Conservation (phyloP, 23 tunicate species). For the Phallusia fumigata region DNA sequence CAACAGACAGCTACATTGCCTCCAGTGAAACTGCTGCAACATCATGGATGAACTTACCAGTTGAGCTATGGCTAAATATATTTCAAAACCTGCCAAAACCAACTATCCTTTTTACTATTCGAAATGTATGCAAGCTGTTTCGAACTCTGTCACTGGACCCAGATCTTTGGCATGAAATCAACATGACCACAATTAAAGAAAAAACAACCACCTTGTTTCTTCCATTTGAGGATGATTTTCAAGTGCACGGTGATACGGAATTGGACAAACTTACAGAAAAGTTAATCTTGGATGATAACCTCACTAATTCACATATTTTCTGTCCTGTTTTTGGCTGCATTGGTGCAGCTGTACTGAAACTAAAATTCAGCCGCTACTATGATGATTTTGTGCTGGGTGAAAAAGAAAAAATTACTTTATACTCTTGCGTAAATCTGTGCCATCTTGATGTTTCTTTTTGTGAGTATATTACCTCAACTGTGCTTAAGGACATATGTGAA, state of each 20-base stretch:
- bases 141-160: conserved; percentile 1
- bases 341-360: neutral
- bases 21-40: neutral
- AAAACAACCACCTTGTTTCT: neutral
- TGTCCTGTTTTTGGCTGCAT: neutral
- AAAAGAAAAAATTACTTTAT: neutral
- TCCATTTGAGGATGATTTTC: neutral
- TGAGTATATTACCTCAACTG: neutral
- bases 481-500: conserved; percentile 1
- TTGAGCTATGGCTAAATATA: neutral
- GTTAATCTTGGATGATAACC: neutral
- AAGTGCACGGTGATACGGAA: neutral
- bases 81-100: conserved; percentile 7
- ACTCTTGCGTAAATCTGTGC: neutral
- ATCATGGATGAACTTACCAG: neutral
- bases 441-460: conserved; percentile 3
- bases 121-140: conserved; percentile 2
- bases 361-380: conserved; percentile 1
- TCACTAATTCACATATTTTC: neutral
- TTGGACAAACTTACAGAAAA: neutral
- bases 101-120: neutral
- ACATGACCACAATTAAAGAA: neutral
- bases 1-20: neutral
- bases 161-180: neutral
- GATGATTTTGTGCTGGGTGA: conserved; percentile 6